Conservation (phyloP, 2,888 invertebrate genomes). For the Chesias legatella region DNA sequence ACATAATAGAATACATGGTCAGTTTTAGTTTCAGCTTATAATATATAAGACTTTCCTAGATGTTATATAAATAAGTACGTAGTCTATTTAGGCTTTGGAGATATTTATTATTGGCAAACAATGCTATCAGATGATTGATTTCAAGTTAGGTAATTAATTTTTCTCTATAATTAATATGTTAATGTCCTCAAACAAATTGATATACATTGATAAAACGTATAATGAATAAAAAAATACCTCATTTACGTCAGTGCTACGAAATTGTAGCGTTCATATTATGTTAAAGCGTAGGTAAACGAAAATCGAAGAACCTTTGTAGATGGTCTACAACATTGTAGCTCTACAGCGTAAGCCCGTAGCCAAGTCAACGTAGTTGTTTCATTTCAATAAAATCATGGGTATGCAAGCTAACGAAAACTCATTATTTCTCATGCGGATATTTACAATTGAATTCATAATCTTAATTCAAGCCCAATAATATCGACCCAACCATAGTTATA, state of each 20-base stretch:
- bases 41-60: too few species aligned
- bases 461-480: slow-evolving; percentile 4
- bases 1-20: too few species aligned
- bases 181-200: too few species aligned
- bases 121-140: too few species aligned
- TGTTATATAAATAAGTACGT: too few species aligned
- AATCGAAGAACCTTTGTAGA: background rate
- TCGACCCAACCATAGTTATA: slow-evolving; percentile 21
- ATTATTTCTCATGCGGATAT: slow-evolving; percentile 3
- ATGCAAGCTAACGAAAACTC: background rate
- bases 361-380: background rate
- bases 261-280: background rate
- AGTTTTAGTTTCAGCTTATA: too few species aligned
- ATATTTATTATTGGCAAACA: too few species aligned
- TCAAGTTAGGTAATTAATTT: too few species aligned
- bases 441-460: slow-evolving; percentile 9
- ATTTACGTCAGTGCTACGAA: background rate
- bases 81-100: too few species aligned
- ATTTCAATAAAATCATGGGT: background rate
- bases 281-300: background rate
- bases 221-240: too few species aligned
- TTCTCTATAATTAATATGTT: too few species aligned
- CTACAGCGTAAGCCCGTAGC: slow-evolving; percentile 8
- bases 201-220: too few species aligned
- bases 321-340: slow-evolving; percentile 13